phyloP scores from a whole-genome alignment of 1,140 invertebrate species.

The Periplaneta americana region DNA sequence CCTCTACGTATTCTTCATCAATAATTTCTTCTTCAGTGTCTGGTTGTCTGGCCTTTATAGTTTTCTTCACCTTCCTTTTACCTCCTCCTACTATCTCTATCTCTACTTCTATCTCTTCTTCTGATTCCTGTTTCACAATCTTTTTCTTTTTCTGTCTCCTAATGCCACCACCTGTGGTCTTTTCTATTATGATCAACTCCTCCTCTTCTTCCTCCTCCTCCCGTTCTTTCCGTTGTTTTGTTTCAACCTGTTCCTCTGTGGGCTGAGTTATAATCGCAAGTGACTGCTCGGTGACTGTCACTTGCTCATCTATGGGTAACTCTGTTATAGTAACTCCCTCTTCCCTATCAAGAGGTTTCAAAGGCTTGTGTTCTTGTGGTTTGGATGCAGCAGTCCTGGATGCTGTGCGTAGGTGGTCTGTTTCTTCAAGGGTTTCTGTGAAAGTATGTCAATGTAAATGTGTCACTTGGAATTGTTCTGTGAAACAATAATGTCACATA shows the following conservation, averaged over 20 bases:
- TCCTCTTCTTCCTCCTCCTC: slow-evolving; percentile 33
- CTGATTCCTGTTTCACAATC: slow-evolving; percentile 24
- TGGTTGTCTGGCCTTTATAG: slow-evolving; percentile 28
- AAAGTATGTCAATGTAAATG: slow-evolving; percentile 33
- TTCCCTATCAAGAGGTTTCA: slow-evolving; percentile 16
- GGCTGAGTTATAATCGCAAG: slow-evolving; percentile 26
- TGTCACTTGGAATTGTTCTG: slow-evolving; percentile 11
- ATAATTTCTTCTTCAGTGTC: slow-evolving; percentile 33
- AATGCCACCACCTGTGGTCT: slow-evolving; percentile 30
- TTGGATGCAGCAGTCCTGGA: slow-evolving; percentile 30
- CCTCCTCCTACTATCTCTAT: slow-evolving; percentile 21
- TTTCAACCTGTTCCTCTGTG: slow-evolving; percentile 13
- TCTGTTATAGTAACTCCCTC: slow-evolving; percentile 36
- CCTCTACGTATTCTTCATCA: slow-evolving; percentile 33
- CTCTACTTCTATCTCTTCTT: slow-evolving; percentile 32
- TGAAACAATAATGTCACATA: background rate
- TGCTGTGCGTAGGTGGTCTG: slow-evolving; percentile 24
- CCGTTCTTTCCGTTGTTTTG: slow-evolving; percentile 19
- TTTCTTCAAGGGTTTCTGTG: slow-evolving; percentile 43
- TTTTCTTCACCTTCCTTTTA: slow-evolving; percentile 30
- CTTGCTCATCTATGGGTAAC: slow-evolving; percentile 27
- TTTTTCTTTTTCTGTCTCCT: slow-evolving; percentile 24
- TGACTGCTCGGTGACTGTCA: slow-evolving; percentile 15
- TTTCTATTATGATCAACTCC: slow-evolving; percentile 36
- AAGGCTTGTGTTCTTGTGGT: slow-evolving; percentile 19